A percentile compares a stretch with the other conserved stretches of the same genome.
These are phyloP conservation scores for Maconellicoccus hirsutus DNA, from an alignment of 1,140 invertebrate genomes.

Conservation along the genomic window DNA sequence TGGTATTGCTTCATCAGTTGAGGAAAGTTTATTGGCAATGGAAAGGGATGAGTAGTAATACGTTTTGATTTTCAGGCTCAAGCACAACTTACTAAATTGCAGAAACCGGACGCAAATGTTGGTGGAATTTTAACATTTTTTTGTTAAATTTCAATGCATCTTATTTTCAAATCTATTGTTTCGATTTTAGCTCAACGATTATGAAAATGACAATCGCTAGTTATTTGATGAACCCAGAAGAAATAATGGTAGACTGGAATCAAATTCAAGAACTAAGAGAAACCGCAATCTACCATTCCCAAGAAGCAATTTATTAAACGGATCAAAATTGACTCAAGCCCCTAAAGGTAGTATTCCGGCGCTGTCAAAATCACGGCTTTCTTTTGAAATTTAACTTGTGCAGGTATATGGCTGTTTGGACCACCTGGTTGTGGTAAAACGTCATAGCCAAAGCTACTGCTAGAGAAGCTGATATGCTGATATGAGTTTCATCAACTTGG, in stretches of 20 bases:
- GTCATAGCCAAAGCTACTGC: slow-evolving; percentile 92
- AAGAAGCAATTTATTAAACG: slow-evolving; percentile 66
- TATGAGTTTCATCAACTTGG: slow-evolving; percentile 95
- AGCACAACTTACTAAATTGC: not conserved
- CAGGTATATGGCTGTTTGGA: slow-evolving; percentile 69
- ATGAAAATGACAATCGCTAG: slow-evolving; percentile 93
- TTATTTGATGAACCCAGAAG: slow-evolving; percentile 80
- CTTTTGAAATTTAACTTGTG: too few relatives aligned
- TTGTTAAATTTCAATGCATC: not conserved
- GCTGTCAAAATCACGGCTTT: too few relatives aligned
- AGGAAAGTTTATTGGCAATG: too few relatives aligned
- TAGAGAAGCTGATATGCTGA: slow-evolving; percentile 79
- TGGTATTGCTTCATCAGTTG: too few relatives aligned
- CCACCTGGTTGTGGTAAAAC: slow-evolving; percentile 92
- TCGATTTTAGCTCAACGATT: slow-evolving; percentile 56
- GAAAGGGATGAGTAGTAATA: not conserved
- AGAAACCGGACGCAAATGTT: not conserved
- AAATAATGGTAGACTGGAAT: slow-evolving; percentile 76
- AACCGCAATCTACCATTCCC: slow-evolving; percentile 88
- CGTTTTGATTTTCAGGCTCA: too few relatives aligned
- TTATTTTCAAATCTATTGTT: not conserved
- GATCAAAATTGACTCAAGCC: slow-evolving; percentile 77
- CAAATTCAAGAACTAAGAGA: slow-evolving; percentile 85
- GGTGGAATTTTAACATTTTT: not conserved
- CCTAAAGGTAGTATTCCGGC: slow-evolving; percentile 91